phyloP scores from a whole-genome alignment of 2,797 vertebrate genomes.

The Hippocampus kuda region DNA sequence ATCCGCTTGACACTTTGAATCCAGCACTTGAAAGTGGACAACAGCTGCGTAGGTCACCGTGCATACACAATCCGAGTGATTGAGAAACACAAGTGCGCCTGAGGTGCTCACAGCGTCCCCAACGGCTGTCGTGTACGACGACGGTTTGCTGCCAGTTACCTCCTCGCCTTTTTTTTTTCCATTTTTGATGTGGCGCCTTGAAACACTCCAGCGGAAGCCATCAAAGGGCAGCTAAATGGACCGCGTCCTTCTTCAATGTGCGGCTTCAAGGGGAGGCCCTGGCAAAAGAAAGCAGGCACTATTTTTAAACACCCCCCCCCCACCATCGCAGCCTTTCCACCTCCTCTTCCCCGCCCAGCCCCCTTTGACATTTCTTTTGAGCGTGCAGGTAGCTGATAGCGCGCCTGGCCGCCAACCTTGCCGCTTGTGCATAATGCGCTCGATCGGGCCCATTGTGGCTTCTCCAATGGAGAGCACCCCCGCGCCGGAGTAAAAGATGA shows the following conservation, averaged over 20 bases:
- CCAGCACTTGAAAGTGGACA: background rate
- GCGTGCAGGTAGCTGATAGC: constrained; percentile 8
- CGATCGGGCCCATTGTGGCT: constrained; percentile 20
- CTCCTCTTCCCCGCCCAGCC: background rate
- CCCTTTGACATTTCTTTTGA: constrained; percentile 40
- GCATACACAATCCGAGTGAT: background rate
- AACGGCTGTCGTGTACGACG: constrained; percentile 32
- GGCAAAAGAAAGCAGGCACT: constrained; percentile 24
- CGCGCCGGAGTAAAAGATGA: constrained; percentile 3
- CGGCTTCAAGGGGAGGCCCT: constrained; percentile 9
- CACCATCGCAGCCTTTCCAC: constrained; percentile 18
- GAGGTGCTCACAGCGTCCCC: constrained; percentile 17
- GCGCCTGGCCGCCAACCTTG: constrained; percentile 11
- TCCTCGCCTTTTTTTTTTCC: background rate
- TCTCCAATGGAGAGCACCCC: constrained; percentile 25
- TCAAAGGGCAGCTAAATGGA: constrained; percentile 13
- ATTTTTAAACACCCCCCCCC: constrained; percentile 29
- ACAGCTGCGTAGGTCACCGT: background rate
- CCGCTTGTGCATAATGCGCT: constrained; percentile 8
- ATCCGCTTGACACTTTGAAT: background rate
- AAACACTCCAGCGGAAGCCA: background rate
- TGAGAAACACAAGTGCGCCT: background rate
- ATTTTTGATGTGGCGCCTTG: constrained; percentile 3
- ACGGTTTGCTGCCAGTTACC: no score
- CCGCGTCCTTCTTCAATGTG: background rate